Evolutionary conservation across 2,888 invertebrate genomes (phyloP).

Genomic region (Dolichopus griseipennis): DNA sequence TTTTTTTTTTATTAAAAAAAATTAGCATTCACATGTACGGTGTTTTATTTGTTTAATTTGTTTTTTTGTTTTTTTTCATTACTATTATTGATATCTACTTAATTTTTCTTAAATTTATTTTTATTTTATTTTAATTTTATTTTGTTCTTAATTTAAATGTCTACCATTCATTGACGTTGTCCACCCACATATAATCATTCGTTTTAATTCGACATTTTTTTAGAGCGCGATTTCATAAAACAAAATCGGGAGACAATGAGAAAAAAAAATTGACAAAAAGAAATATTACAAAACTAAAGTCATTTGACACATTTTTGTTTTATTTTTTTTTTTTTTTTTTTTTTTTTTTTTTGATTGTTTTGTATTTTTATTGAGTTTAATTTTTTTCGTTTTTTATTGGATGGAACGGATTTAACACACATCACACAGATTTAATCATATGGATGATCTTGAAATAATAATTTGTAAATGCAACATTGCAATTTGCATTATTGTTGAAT

Average conservation of each 20-base stretch:
- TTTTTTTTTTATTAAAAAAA: background rate
- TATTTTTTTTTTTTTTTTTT: background rate
- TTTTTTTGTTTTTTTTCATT: no score
- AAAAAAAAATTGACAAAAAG: background rate
- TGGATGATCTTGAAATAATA: conserved; percentile 6
- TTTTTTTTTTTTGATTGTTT: background rate
- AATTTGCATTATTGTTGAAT: conserved; percentile 6
- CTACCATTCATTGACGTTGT: background rate
- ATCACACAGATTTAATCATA: background rate
- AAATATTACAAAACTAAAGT: background rate
- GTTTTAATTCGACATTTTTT: background rate
- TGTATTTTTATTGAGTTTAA: background rate
- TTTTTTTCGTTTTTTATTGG: background rate
- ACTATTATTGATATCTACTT: background rate
- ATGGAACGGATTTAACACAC: background rate
- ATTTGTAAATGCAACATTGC: background rate
- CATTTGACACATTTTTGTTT: background rate
- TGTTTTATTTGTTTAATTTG: no score
- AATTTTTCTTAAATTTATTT: background rate
- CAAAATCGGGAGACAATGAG: background rate
- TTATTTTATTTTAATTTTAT: no score
- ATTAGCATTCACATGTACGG: background rate
- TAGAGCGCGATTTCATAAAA: conserved; percentile 2
- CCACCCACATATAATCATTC: background rate
- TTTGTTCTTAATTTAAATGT: background rate